Base-by-base conservation (phyloP, 1,140 invertebrate genomes). In the Ips nitidus region DNA sequence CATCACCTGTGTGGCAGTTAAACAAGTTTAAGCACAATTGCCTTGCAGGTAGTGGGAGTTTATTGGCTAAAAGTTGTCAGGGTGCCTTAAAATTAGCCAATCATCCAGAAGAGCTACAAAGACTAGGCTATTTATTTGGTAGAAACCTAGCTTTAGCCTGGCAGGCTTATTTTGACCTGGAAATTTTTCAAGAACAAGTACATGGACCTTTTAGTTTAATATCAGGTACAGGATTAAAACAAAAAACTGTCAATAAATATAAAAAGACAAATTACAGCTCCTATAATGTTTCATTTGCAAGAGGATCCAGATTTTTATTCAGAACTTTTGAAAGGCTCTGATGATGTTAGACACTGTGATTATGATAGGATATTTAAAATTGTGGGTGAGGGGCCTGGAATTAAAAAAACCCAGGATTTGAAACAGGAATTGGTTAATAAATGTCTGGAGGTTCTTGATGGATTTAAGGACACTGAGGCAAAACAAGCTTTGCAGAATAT, bases 91-190 rank as follows among this genome's bases (percentile, higher is more conserved):
- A 90, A 79, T 82, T 98, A 57, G 94, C 92, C 7, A 90, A 89
- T 39, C 94, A 95, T 77, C 82, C 84, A 37, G 82, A 87, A 55
- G 83, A 86, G 22, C 79, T 91, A 56, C 90, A 91, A 76, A 83
- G 88, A 39, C 84, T 89, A 75, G 95, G 91, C 0, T 94, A 91
- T 79, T 85, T 91, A 56, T 97, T 97, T 86, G 95, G 95, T 37
- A 91, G 93, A 79, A 92, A 95, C 82, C 83, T 97, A 57, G 93
- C 92, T 1, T 83, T 95, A 38, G 92, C 93, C 45, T 94, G 92
- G 89, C 94, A 97, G 82, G 93, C 94, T 6, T 85, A 85, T 75
- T 77, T 86, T 4, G 86, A 89, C 47, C 57, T 67, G 38, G 55
- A 73, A 50, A 37, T 65, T 57, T 71, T 75, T 52, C 22, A 22